A percentile compares a stretch with the other conserved stretches of the same genome.
Evolutionary conservation across 1,140 invertebrate genomes (phyloP).

Genomic region (Wiebesia pumilae): DNA sequence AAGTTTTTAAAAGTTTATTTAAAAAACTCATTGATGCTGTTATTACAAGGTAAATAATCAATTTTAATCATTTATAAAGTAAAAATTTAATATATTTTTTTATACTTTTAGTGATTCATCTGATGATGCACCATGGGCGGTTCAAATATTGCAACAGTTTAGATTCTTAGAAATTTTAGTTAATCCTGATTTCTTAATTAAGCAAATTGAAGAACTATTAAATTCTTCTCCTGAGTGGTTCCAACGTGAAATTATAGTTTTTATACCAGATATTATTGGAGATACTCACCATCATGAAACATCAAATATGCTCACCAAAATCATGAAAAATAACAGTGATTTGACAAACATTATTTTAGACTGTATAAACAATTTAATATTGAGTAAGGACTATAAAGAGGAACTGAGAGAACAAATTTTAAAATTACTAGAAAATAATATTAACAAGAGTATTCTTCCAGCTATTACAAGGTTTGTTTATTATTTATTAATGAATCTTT

Average conservation of each 20-base stretch:
- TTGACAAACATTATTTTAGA: constrained; percentile 65
- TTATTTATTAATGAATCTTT: constrained; percentile 11
- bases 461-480: constrained; percentile 63
- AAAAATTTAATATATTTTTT: constrained; percentile 15
- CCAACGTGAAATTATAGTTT: constrained; percentile 66
- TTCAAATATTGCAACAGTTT: constrained; percentile 66
- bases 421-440: constrained; percentile 61
- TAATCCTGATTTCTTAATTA: constrained; percentile 61
- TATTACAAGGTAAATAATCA: constrained; percentile 60
- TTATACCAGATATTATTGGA: constrained; percentile 68
- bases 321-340: constrained; percentile 64
- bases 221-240: constrained; percentile 69
- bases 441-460: constrained; percentile 61
- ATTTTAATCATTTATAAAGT: constrained; percentile 20
- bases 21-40: constrained; percentile 67
- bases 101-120: constrained; percentile 60
- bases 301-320: constrained; percentile 65
- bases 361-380: constrained; percentile 66
- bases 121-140: constrained; percentile 65
- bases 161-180: constrained; percentile 67
- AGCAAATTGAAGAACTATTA: constrained; percentile 65
- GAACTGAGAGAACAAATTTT: constrained; percentile 64
- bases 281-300: constrained; percentile 68
- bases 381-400: constrained; percentile 66
- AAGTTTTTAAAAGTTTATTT: constrained; percentile 62